These are phyloP conservation scores for Rambutsinella grinnellia DNA, from an alignment of 2,888 invertebrate genomes.

Conservation along the genomic window DNA sequence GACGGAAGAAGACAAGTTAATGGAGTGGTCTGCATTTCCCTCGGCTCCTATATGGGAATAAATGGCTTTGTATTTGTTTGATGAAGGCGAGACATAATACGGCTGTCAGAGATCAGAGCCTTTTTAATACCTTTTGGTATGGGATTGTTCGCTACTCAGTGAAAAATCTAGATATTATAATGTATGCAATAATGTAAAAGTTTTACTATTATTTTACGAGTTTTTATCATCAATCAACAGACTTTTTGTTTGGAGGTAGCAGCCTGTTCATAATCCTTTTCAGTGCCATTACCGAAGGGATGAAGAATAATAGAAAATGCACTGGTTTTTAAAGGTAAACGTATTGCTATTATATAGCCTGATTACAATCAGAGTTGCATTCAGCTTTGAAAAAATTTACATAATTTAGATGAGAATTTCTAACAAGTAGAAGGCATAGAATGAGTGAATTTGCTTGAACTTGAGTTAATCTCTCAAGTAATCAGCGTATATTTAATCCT, in stretches of 20 bases:
- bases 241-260: constrained; percentile 46
- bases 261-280: constrained; percentile 39
- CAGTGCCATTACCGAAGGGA: no score
- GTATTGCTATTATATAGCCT: no score
- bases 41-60: not conserved
- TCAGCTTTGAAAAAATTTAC: no score
- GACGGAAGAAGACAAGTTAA: constrained; percentile 7
- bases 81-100: constrained; percentile 29
- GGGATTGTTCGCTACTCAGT: not conserved
- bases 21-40: constrained; percentile 3
- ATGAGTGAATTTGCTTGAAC: no score
- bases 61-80: not conserved
- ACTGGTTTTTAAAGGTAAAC: no score
- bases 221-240: not conserved
- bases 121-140: not conserved
- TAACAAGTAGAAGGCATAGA: no score
- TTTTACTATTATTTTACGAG: not conserved
- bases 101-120: constrained; percentile 27
- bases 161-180: not conserved
- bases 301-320: no score
- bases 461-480: no score
- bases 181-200: constrained; percentile 16
- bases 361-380: no score
- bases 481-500: no score
- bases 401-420: no score